phyloP scores from a whole-genome alignment of 2,797 vertebrate species.

The Sus cebifrons region DNA sequence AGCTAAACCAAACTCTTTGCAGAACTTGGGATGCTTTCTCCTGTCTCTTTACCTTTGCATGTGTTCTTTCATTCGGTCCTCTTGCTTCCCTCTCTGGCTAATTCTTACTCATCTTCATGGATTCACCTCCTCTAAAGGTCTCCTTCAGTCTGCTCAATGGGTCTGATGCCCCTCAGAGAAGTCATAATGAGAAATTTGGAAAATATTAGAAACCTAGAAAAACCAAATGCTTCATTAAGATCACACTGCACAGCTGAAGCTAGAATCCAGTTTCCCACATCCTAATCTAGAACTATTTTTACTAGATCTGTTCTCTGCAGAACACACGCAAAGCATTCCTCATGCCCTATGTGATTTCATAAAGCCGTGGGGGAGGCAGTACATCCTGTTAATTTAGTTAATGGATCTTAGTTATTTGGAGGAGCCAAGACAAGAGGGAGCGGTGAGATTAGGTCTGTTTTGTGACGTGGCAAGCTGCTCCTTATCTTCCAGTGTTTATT shows the following conservation, averaged over 20 bases:
- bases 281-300: neutral
- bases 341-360: neutral
- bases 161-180: neutral
- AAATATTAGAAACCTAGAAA: conserved; percentile 7
- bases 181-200: neutral
- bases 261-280: neutral
- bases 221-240: neutral
- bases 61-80: neutral
- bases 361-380: neutral
- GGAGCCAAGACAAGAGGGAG: neutral
- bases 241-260: neutral
- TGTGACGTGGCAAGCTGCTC: neutral
- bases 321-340: neutral
- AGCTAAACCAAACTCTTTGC: neutral
- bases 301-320: neutral
- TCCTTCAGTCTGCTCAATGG: neutral
- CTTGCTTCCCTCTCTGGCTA: neutral
- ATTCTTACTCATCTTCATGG: neutral
- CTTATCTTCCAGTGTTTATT: neutral
- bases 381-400: neutral
- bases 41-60: neutral
- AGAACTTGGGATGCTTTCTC: neutral
- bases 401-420: neutral
- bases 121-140: neutral
- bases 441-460: neutral